Evolutionary conservation across 2,797 vertebrate genomes (phyloP), one percentile per base, ranked within the genome.

Genomic region (Enteromius afrohamiltoni): DNA sequence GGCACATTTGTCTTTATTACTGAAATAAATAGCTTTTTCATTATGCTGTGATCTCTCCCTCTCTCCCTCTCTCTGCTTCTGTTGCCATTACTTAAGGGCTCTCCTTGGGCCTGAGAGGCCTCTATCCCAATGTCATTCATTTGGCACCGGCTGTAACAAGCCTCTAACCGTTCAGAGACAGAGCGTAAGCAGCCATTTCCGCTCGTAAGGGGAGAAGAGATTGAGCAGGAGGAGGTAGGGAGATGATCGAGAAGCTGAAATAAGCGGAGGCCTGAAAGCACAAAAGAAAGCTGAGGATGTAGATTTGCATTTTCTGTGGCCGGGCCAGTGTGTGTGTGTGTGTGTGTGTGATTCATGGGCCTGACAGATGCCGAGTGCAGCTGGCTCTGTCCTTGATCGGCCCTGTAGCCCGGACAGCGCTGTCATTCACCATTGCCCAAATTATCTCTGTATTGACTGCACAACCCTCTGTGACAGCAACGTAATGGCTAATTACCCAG

Each of bases 391-490:
- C 97, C 97, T 99, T 99, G 98, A 99, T 99, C 97, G 98, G 98
- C 96, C 97, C 96, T 95, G 98, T 98, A 98, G 96, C 96, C 97
- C 96, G 97, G 97, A 98, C 97, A 97, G 96, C 90, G 93, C 96
- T 99, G 98, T 98, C 97, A 99, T 98, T 99, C 97, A 98, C 97
- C 98, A 98, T 97, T 98, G 98, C 97, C 97, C 97, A 99, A 98
- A 99, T 99, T 98, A 99, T 99, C 97, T 98, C 96, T 98, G 96
- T 99, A 99, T 99, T 98, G 97, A 99, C 97, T 98, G 96, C 93
- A 95, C 96, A 98, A 97, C 96, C 97, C 96, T 98, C 95, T 95
- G 96, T 98, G 97, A 98, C 97, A 97, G 97, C 95, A 89, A 95
- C 93, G 96, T 99, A 98, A 99, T 98, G 97, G 97, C 97, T 99